Evolutionary conservation across 64 coral and sea anemone genomes (phyloP).

Genomic region (Catalaphyllia jardinei): DNA sequence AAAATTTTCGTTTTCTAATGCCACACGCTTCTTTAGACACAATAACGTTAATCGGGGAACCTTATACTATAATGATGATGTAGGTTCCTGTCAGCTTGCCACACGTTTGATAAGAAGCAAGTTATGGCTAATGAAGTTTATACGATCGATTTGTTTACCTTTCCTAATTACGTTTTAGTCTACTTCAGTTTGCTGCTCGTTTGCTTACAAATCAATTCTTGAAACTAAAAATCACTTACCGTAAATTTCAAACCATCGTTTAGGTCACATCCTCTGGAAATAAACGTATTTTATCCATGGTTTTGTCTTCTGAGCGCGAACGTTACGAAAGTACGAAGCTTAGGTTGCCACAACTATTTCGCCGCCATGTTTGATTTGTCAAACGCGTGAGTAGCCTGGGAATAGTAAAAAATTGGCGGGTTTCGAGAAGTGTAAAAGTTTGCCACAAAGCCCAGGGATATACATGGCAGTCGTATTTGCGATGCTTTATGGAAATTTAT

Average conservation of each 20-base stretch:
- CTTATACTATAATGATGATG: no score
- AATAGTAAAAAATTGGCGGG: neutral
- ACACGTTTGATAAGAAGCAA: neutral
- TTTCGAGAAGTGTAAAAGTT: neutral
- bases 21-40: no score
- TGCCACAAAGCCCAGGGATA: no score
- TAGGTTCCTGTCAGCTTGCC: neutral
- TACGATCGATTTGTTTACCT: neutral
- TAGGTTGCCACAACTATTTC: neutral
- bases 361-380: slow-evolving; percentile 25
- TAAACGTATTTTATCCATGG: neutral
- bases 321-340: neutral
- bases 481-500: no score
- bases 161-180: neutral
- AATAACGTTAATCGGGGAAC: no score
- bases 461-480: no score
- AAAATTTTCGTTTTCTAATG: no score
- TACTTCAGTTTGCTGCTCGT: neutral
- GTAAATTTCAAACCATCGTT: neutral
- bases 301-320: neutral
- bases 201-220: neutral
- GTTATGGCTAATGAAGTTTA: neutral
- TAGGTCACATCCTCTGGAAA: neutral
- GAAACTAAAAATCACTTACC: neutral
- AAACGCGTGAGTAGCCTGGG: neutral